Percentiles rank a stretch among this genome's conserved stretches.
These are phyloP conservation scores for Hoplostethus mediterraneus DNA, from an alignment of 2,797 vertebrate genomes.

Conservation along the genomic window DNA sequence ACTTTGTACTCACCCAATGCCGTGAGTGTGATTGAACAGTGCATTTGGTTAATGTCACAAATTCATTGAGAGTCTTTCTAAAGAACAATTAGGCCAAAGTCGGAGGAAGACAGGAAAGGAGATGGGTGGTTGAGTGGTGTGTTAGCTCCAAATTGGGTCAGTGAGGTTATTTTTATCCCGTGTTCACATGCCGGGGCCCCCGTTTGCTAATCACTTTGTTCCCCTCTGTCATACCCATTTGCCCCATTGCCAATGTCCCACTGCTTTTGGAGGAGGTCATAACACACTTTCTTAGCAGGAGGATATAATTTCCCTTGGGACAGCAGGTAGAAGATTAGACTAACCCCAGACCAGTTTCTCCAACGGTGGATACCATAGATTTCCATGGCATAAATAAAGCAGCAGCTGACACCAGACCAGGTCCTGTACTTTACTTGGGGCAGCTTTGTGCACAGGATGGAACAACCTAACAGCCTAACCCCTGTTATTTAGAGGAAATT, in stretches of 20 bases:
- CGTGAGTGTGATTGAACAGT: too few relatives aligned
- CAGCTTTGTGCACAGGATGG: constrained; percentile 32
- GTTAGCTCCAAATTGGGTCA: constrained; percentile 74
- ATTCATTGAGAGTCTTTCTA: not conserved
- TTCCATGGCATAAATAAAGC: constrained; percentile 71
- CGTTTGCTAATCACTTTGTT: constrained; percentile 85
- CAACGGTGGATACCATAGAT: constrained; percentile 37
- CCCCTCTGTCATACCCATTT: constrained; percentile 77
- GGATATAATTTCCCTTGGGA: constrained; percentile 68
- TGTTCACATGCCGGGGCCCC: constrained; percentile 70
- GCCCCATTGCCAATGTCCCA: constrained; percentile 57
- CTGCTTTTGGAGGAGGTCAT: constrained; percentile 68
- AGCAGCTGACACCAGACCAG: constrained; percentile 72
- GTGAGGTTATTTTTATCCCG: constrained; percentile 82
- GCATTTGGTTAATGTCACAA: not conserved
- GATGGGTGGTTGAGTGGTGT: constrained; percentile 45
- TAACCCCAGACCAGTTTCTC: constrained; percentile 55
- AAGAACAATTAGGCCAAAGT: constrained; percentile 49
- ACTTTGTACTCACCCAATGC: not conserved
- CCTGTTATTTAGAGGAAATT: constrained; percentile 9
- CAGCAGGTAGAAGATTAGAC: constrained; percentile 59
- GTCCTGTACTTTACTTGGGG: constrained; percentile 15
- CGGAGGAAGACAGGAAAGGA: constrained; percentile 31
- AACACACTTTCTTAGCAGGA: constrained; percentile 64
- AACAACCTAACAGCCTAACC: constrained; percentile 43